These are phyloP conservation scores for Acanthurus lineatus DNA, from an alignment of 2,797 vertebrate genomes.

Conservation along the genomic window DNA sequence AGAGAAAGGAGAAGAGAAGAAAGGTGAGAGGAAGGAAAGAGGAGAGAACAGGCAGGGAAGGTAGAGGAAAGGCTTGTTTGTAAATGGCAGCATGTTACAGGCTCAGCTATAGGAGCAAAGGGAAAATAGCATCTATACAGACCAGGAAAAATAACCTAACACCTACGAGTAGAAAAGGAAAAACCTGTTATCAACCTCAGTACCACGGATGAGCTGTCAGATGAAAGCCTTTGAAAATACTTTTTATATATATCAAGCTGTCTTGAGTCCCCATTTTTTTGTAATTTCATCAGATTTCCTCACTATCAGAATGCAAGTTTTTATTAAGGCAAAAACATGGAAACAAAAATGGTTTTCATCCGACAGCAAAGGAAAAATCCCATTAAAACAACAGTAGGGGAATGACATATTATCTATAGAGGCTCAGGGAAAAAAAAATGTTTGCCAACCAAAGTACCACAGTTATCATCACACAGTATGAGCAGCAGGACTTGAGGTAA, in stretches of 20 bases:
- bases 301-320: background rate
- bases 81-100: constrained; percentile 61
- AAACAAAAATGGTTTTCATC: constrained; percentile 56
- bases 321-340: background rate
- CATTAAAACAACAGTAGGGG: constrained; percentile 33
- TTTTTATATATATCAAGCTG: background rate
- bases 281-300: background rate
- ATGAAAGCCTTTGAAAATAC: constrained; percentile 53
- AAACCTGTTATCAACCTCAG: constrained; percentile 22
- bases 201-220: constrained; percentile 57
- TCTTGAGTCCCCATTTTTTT: background rate
- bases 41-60: constrained; percentile 70
- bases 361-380: constrained; percentile 47
- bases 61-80: constrained; percentile 56
- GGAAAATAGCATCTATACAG: constrained; percentile 52
- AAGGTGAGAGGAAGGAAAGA: constrained; percentile 41
- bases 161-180: constrained; percentile 41
- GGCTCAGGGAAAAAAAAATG: constrained; percentile 30
- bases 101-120: constrained; percentile 54
- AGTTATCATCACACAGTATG: constrained; percentile 11
- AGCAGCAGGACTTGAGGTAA: constrained; percentile 13
- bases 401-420: constrained; percentile 14
- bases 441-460: constrained; percentile 27
- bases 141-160: constrained; percentile 46
- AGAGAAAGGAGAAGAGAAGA: constrained; percentile 34